These are phyloP conservation scores for Leptopilina boulardi DNA, from an alignment of 1,140 invertebrate species.

Conservation along the genomic window DNA sequence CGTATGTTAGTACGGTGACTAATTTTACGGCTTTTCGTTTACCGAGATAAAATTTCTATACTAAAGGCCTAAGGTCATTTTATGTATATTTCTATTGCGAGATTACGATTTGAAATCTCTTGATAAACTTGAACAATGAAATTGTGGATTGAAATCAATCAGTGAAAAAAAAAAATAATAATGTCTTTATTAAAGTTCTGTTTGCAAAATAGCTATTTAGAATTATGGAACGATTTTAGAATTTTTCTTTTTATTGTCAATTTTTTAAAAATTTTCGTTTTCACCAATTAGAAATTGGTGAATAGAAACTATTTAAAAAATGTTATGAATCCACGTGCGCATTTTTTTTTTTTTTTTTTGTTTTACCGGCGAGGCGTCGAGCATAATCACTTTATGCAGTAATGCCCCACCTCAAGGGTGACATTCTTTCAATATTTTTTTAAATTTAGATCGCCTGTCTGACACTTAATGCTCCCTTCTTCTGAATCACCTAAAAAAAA, in stretches of 20 bases:
- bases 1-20: background rate
- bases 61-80: conserved; percentile 17
- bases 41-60: conserved; percentile 18
- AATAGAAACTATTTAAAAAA: too few relatives aligned
- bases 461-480: background rate
- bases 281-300: too few relatives aligned
- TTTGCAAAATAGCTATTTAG: too few relatives aligned
- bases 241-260: too few relatives aligned
- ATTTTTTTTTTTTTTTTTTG: background rate
- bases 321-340: conserved; percentile 26
- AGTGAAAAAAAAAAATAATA: conserved; percentile 18
- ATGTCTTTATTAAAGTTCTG: conserved; percentile 41
- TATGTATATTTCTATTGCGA: background rate
- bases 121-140: conserved; percentile 23
- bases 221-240: too few relatives aligned
- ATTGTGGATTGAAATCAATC: background rate
- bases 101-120: background rate
- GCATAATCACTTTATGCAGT: conserved; percentile 21
- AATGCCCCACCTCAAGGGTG: conserved; percentile 32
- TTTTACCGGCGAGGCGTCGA: background rate
- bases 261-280: too few relatives aligned
- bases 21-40: conserved; percentile 4
- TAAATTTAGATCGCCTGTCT: background rate
- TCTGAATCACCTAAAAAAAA: background rate
- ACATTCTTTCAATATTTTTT: conserved; percentile 25